Evolutionary conservation across 2,888 invertebrate species (phyloP), one percentile per base, ranked within the genome.

Genomic region (Brenthis ino): DNA sequence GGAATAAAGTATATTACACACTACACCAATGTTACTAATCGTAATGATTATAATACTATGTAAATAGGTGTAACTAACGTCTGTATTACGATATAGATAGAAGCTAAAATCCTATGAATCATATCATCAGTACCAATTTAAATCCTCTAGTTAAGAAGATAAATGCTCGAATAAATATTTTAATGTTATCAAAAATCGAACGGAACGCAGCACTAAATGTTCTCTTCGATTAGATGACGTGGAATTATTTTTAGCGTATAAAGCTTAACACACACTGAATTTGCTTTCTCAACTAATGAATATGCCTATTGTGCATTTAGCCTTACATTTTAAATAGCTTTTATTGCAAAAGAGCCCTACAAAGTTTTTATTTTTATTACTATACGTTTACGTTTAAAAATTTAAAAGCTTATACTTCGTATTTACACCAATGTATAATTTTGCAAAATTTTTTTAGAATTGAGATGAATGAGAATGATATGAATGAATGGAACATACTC

Each of bases 161-260:
- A 64, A 71, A 74, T 64, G 71, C 50, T 56, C 56, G 56, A 71
- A 71, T 69, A 71, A 74, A 71, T 74, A 75, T 71, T 69, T 71
- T 71, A 69, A 71, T 69, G 70, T 55, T 71, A 71, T 75, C 69
- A 74, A 72, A 76, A 71, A 68, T 67, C 61, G 60, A 66, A 47
- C 60, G 66, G 68, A 71, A 71, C 64, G 66, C 61, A 56, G 53
- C 37, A 65, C 54, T 67, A 72, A 75, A 78, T 70, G 74, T 68
- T 74, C 54, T 56, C 68, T 72, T 77, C 77, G 77, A 81, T 83
- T 80, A 80, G 71, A 74, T 72, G 68, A 72, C 64, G 68, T 51
- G 51, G 48, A 12, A 54, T 75, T 80, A 83, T 81, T 79, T 76
- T 71, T 56, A 71, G 65, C 51, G 57, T 65, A 68, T 76, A 77